phyloP scores from a whole-genome alignment of 2,113 vertebrate genomes.

The Formicarius rufipectus region DNA sequence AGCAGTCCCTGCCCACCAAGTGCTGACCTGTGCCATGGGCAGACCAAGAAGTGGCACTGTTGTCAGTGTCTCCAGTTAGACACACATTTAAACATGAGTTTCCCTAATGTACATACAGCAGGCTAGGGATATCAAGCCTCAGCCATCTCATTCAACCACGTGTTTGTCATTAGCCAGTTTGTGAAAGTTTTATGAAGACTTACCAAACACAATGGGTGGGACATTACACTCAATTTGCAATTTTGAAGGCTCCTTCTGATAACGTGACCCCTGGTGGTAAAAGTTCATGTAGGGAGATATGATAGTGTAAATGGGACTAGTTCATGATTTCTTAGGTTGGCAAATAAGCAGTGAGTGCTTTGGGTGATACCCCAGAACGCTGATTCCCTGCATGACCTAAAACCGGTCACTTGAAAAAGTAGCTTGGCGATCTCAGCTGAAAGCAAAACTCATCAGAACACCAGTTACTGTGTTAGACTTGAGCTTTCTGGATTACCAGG shows the following conservation, averaged over 20 bases:
- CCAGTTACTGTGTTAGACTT: neutral
- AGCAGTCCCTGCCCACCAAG: neutral
- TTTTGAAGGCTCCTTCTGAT: neutral
- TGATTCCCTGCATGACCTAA: neutral
- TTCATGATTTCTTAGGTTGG: neutral
- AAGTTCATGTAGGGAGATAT: neutral
- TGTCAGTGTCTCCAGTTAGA: neutral
- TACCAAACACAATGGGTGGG: accelerated
- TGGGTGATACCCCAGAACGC: neutral
- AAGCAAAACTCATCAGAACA: neutral
- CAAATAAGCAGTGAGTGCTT: neutral
- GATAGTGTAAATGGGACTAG: neutral
- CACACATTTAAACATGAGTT: neutral
- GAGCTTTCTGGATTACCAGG: neutral
- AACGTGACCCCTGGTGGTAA: neutral
- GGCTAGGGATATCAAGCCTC: neutral
- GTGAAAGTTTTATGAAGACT: neutral
- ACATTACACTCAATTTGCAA: neutral
- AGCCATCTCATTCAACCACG: neutral
- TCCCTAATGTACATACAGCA: neutral
- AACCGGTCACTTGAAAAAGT: neutral
- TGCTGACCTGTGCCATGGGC: neutral
- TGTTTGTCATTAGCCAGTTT: neutral
- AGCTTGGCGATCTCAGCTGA: neutral
- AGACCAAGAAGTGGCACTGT: neutral